Evolutionary conservation across 2,113 vertebrate species (phyloP).

Genomic region (Caloenas nicobarica): DNA sequence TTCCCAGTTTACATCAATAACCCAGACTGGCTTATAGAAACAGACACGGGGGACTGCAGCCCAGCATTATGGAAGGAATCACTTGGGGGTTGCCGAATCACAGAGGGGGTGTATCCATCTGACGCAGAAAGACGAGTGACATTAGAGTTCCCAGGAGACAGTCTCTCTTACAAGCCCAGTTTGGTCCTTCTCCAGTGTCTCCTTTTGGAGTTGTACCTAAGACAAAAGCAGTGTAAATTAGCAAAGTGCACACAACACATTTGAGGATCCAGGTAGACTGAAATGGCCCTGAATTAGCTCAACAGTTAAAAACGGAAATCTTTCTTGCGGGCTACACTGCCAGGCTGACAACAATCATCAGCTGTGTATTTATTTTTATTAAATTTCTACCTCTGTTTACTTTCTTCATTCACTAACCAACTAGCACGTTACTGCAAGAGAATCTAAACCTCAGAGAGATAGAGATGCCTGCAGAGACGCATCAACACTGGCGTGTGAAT

Average conservation of each 20-base stretch:
- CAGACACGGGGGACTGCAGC: background rate
- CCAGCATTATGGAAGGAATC: background rate
- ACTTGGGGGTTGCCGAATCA: background rate
- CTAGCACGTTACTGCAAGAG: too few species aligned
- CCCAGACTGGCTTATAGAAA: background rate
- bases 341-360: background rate
- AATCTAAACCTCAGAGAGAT: background rate
- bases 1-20: background rate
- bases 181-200: slow-evolving; percentile 99
- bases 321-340: accelerated
- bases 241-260: background rate
- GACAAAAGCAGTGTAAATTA: slow-evolving; percentile 25
- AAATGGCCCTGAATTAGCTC: background rate
- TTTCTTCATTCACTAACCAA: background rate
- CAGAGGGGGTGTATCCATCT: background rate
- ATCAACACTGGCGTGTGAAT: background rate
- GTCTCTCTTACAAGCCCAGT: slow-evolving; percentile 86
- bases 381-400: background rate
- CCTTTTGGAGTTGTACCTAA: slow-evolving; percentile 98
- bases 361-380: background rate
- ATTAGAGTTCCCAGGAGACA: background rate
- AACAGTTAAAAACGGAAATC: background rate
- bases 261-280: background rate
- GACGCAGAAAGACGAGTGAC: slow-evolving; percentile 26
- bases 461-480: too few species aligned